Conservation (phyloP, 2,888 invertebrate species). For the Eudasyphora cyanicolor region DNA sequence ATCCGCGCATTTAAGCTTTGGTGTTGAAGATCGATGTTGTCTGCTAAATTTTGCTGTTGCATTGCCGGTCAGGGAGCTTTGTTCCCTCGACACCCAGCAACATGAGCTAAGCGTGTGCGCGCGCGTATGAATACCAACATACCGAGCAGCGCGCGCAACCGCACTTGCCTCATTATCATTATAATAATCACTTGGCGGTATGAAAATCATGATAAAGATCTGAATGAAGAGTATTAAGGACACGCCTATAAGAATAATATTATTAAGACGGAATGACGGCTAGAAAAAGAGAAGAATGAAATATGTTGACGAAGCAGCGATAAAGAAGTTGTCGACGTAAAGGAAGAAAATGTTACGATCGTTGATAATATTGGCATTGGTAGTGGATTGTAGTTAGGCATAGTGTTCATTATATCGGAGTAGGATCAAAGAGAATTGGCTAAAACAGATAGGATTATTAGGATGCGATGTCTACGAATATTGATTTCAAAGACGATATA, state of each 20-base stretch:
- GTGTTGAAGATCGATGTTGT: conserved; percentile 13
- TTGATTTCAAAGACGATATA: too few relatives aligned
- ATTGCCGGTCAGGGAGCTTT: background rate
- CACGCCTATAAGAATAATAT: conserved; percentile 45
- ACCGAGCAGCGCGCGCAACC: background rate
- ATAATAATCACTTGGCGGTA: conserved; percentile 65
- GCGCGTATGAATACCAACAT: conserved; percentile 42
- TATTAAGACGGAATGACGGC: background rate
- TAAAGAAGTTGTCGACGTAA: conserved; percentile 23
- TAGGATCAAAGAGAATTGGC: background rate
- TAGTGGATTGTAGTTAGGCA: background rate
- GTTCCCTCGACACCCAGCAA: conserved; percentile 12
- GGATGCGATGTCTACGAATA: background rate
- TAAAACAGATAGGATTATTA: background rate
- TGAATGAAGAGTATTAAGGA: conserved; percentile 42
- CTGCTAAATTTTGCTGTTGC: too few relatives aligned
- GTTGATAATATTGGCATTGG: background rate
- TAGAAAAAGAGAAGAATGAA: background rate
- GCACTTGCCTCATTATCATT: conserved; percentile 63
- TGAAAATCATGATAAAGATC: conserved; percentile 63
- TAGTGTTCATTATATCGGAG: background rate
- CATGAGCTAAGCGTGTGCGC: conserved; percentile 28
- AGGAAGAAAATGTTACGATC: conserved; percentile 8
- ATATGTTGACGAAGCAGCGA: background rate
- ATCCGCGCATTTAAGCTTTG: too few relatives aligned